Evolutionary conservation across 2,113 vertebrate species (phyloP), one percentile per base, ranked within the genome.

Genomic region (Pedionomus torquatus): DNA sequence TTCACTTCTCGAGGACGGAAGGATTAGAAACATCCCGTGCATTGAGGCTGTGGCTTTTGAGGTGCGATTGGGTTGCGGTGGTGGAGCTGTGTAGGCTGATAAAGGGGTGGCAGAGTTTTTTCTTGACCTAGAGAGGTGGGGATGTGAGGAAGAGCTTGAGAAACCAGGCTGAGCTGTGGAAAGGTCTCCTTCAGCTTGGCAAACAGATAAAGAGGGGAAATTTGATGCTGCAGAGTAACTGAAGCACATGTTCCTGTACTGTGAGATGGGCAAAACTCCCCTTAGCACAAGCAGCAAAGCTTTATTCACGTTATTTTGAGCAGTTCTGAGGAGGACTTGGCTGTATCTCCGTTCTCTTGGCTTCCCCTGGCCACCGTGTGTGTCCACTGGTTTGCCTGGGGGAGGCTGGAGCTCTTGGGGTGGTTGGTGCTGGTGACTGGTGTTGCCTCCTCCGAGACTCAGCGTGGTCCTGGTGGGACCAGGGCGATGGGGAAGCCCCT

Each of bases 241-340:
- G n/a, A 48, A 65, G 35, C 2, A 5, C 13, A 2, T 3, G 1
- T 39, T 43, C 23, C 23, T 5, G 23, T 6, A 1, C 17, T 24
- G 41, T 11, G 7, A 30, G 41, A 24, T 7, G 6, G 52, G 1
- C 60, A 35, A 49, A 89, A 46, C 17, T 74, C 46, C 5, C 37
- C 1, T 4, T 7, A 33, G 28, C 17, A 5, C 44, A 5, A 39
- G 41, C 46, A 77, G 41, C 17, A 15, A 21, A 60, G 30, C 35
- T 66, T 85, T 12, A 28, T 30, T 49, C 4, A 1, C 0, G 2
- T 7, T 7, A 7, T 46, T 66, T 52, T 25, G 3, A 74, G 46
- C 13, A 10, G 64, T 11, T 64, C n/a, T n/a, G 10, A 60, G 21
- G 26, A 16, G 35, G 24, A 26, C 26, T 23, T 17, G 35, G 35